Percentiles rank a stretch among this genome's conserved stretches.
phyloP scores from a whole-genome alignment of 2,797 vertebrate genomes.

The Cyprinella venusta region DNA sequence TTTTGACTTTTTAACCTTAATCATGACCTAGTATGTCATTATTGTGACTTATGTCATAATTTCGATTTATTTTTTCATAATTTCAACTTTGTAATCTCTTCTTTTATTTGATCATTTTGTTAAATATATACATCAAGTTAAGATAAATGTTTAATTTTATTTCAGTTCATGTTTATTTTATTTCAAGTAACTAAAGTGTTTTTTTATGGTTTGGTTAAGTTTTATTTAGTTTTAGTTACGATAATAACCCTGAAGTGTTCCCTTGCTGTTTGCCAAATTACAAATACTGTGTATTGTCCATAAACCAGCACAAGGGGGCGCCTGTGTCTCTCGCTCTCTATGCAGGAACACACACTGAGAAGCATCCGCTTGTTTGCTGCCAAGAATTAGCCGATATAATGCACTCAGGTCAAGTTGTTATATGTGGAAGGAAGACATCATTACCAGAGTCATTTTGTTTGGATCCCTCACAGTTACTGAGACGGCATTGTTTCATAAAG shows the following conservation, averaged over 20 bases:
- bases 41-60: too few species aligned
- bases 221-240: background rate
- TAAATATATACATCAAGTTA: too few species aligned
- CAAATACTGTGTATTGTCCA: background rate
- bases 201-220: background rate
- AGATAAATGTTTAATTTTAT: too few species aligned
- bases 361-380: background rate
- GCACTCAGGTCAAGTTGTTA: background rate
- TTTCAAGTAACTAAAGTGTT: background rate
- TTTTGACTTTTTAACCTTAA: background rate
- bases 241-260: background rate
- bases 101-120: too few species aligned
- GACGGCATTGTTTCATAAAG: background rate
- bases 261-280: background rate
- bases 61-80: too few species aligned
- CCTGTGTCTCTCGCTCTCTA: conserved; percentile 36
- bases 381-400: background rate
- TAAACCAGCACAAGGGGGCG: conserved; percentile 64
- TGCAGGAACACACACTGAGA: background rate
- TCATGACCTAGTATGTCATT: too few species aligned
- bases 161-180: background rate
- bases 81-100: too few species aligned
- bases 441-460: background rate
- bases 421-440: background rate
- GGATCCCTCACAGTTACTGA: background rate